Evolutionary conservation across 53 echinoderm and acorn worm genomes (phyloP).

Genomic region (Patiria pectinifera): DNA sequence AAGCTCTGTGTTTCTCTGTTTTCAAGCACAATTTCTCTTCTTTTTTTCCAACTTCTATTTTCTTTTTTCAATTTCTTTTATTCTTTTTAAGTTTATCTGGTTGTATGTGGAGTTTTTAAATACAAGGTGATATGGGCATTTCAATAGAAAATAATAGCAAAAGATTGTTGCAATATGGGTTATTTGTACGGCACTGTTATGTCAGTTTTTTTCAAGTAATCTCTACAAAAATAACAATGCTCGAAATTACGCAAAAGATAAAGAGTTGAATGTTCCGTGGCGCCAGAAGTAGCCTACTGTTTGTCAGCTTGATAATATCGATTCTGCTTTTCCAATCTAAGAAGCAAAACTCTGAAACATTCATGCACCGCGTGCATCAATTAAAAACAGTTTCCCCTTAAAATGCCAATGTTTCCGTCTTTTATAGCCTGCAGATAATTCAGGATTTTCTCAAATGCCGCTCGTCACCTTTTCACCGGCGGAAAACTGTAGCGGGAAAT

Average conservation of each 20-base stretch:
- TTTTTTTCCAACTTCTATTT: too few relatives aligned
- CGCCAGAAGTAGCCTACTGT: too few relatives aligned
- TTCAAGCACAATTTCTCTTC: not conserved
- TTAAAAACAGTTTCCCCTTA: too few relatives aligned
- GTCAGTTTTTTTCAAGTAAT: too few relatives aligned
- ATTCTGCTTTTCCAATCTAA: not conserved
- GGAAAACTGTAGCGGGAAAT: constrained; percentile 11
- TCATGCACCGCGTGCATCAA: not conserved
- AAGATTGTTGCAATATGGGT: not conserved
- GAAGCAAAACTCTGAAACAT: not conserved
- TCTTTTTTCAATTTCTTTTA: not conserved
- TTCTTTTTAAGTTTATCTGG: not conserved
- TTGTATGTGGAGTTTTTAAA: not conserved
- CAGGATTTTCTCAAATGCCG: not conserved
- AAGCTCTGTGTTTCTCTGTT: not conserved
- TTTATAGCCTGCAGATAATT: not conserved
- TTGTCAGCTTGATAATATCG: not conserved
- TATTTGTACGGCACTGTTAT: too few relatives aligned
- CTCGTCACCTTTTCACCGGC: not conserved
- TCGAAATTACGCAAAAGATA: too few relatives aligned
- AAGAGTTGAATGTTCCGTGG: too few relatives aligned
- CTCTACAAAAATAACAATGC: too few relatives aligned
- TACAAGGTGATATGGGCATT: not conserved
- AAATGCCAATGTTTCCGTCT: too few relatives aligned
- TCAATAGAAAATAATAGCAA: not conserved